phyloP scores from a whole-genome alignment of 2,113 vertebrate species.

The Ochotona princeps region DNA sequence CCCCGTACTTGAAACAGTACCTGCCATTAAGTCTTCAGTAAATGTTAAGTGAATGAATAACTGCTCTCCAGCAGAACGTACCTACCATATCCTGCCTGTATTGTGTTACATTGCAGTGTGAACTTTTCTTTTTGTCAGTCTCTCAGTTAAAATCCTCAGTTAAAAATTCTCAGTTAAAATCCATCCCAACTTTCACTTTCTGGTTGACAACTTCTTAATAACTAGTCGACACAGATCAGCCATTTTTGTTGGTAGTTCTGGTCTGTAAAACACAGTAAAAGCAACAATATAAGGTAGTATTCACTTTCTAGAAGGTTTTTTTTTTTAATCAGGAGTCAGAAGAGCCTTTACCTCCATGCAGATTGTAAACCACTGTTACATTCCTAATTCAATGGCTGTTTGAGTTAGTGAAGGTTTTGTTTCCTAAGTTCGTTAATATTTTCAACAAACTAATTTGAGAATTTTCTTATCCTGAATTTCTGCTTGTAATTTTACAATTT shows the following conservation, averaged over 20 bases:
- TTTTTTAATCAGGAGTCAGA: not conserved
- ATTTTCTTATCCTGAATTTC: constrained; percentile 1
- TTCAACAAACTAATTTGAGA: not conserved
- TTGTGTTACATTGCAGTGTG: not conserved
- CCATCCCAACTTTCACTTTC: not conserved
- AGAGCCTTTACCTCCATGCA: not conserved
- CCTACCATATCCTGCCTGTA: not conserved
- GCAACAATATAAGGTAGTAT: not conserved
- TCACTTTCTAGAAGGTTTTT: not conserved
- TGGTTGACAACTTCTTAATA: not conserved
- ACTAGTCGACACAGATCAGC: not conserved
- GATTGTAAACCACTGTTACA: not conserved
- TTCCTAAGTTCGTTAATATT: not conserved
- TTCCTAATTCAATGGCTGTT: not conserved
- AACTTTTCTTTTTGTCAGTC: not conserved
- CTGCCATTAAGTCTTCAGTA: not conserved
- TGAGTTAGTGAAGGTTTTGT: constrained; percentile 3
- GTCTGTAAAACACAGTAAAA: too few species aligned
- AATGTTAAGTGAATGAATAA: not conserved
- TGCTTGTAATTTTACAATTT: constrained; percentile 33
- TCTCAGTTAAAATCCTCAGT: not conserved
- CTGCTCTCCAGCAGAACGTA: not conserved
- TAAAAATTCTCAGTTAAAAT: too few species aligned
- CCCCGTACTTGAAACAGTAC: not conserved
- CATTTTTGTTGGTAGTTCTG: not conserved